phyloP scores from a whole-genome alignment of 2,797 vertebrate genomes.

The Lepilemur ruficaudatus region DNA sequence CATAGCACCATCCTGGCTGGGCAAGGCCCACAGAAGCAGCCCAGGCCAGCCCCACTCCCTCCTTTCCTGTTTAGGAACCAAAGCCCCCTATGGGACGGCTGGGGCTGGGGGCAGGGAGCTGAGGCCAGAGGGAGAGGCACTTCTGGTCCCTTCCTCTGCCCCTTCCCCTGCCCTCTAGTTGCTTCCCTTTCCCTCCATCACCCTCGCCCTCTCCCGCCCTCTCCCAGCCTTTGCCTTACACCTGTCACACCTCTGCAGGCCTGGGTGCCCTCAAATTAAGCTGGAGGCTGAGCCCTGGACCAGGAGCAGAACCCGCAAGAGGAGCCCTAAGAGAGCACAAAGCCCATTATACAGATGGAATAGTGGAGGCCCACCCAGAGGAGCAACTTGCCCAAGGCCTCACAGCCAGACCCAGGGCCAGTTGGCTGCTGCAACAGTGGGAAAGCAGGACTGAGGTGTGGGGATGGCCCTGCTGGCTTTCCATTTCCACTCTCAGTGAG shows the following conservation, averaged over 20 bases:
- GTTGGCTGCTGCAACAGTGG: not conserved
- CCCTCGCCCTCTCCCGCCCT: not conserved
- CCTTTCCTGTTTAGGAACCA: not conserved
- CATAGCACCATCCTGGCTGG: no score
- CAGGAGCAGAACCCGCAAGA: not conserved
- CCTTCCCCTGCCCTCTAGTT: not conserved
- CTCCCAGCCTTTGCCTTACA: not conserved
- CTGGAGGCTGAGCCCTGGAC: not conserved
- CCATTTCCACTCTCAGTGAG: not conserved
- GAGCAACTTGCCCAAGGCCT: not conserved
- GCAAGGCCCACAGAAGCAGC: not conserved
- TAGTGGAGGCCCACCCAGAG: not conserved
- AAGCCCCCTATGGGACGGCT: not conserved
- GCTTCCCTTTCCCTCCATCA: no score
- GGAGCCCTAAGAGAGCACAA: not conserved
- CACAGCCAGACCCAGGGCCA: not conserved
- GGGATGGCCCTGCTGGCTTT: not conserved
- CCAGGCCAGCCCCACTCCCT: not conserved
- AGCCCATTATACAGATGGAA: not conserved
- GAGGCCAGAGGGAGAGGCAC: not conserved
- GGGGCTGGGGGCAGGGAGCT: not conserved
- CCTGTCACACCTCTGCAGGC: not conserved
- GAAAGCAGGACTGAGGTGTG: accelerated
- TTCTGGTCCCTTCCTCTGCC: not conserved
- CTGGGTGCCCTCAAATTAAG: not conserved